These are phyloP conservation scores for Lycocerus yunnanus DNA, from an alignment of 2,888 invertebrate species.

Conservation along the genomic window DNA sequence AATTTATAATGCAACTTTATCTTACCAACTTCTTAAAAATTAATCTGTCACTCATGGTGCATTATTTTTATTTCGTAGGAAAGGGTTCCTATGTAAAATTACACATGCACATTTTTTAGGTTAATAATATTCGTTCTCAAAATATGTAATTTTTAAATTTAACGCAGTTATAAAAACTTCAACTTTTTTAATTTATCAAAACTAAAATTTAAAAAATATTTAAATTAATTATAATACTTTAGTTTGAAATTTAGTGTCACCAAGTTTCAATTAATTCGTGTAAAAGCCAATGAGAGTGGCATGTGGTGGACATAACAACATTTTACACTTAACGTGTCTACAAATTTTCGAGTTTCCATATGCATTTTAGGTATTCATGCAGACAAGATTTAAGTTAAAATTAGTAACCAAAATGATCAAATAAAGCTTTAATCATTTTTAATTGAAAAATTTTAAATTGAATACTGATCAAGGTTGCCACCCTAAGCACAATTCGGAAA, in stretches of 20 bases:
- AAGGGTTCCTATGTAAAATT: not conserved
- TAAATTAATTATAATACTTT: conserved; percentile 42
- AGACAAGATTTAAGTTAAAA: not conserved
- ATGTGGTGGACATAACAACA: conserved; percentile 48
- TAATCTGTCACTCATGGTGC: not conserved
- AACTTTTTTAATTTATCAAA: not conserved
- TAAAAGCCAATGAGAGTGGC: conserved; percentile 45
- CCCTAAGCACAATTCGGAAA: not conserved
- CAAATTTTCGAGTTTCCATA: conserved; percentile 46
- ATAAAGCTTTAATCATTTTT: not conserved
- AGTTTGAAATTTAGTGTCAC: conserved; percentile 48
- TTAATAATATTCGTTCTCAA: not conserved
- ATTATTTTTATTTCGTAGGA: not conserved
- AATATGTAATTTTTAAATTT: not conserved
- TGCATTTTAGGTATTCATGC: conserved; percentile 12
- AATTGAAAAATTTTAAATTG: not conserved
- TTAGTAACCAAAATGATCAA: not conserved
- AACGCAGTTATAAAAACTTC: not conserved
- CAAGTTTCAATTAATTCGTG: conserved; percentile 50
- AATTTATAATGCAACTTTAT: conserved; percentile 21
- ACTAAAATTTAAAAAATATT: conserved; percentile 23
- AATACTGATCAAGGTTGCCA: not conserved
- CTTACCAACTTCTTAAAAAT: conserved; percentile 10
- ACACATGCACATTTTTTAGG: not conserved
- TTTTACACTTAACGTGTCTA: conserved; percentile 51